Evolutionary conservation across 2,113 vertebrate genomes (phyloP).

Genomic region (Lota lota): DNA sequence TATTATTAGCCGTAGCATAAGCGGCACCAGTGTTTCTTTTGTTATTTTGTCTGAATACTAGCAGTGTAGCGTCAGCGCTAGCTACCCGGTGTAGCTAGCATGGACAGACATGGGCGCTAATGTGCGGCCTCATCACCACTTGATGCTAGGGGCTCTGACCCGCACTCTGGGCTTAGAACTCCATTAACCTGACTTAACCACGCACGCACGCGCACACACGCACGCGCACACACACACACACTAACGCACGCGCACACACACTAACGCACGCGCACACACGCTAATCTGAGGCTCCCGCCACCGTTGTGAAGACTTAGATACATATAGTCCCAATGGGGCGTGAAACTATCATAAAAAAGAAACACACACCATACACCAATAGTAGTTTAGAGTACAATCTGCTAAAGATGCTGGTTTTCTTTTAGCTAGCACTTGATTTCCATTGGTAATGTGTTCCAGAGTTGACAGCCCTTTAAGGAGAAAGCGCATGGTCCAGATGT

Average conservation of each 20-base stretch:
- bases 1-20: too few relatives aligned
- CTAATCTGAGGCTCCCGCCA: background rate
- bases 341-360: background rate
- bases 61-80: too few relatives aligned
- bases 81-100: too few relatives aligned
- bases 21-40: too few relatives aligned
- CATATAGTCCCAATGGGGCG: too few relatives aligned
- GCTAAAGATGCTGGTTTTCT: background rate
- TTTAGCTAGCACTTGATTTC: background rate
- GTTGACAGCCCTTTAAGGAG: background rate
- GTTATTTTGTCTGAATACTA: too few relatives aligned
- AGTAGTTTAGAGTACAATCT: background rate
- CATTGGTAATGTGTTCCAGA: background rate
- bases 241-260: background rate
- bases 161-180: slow-evolving; percentile 42
- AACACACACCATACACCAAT: background rate
- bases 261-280: background rate
- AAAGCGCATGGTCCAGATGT: background rate
- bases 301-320: too few relatives aligned
- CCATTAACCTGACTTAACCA: slow-evolving; percentile 42
- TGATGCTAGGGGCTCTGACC: slow-evolving; percentile 19
- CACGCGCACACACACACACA: background rate
- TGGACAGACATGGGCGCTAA: too few relatives aligned
- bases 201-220: slow-evolving; percentile 9
- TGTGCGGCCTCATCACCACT: too few relatives aligned